Base-by-base conservation (phyloP, 2,113 vertebrate genomes). In the Lucifuga dentata region DNA sequence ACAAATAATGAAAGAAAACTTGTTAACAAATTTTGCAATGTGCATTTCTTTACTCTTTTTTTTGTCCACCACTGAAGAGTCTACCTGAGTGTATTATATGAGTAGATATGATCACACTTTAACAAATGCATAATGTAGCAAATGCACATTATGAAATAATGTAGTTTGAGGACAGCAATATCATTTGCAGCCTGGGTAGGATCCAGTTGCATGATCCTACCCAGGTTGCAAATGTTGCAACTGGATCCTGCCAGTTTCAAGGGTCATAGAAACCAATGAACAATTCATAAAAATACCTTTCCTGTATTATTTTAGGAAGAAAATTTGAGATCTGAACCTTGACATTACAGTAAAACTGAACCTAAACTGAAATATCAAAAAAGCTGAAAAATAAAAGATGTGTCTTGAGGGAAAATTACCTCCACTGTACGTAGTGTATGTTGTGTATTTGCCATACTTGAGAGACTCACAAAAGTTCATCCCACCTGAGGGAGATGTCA, bases 401-500 rank as follows among this genome's bases (percentile, higher is more conserved):
- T 32, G 51, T 26, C 33, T 50, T 19, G 9, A 13, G 26, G 11
- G 12, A 57, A 52, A 62, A 39, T 23, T 39, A 60, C 6, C 36
- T 38, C 15, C 17, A 5, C 8, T 32, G 24, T 39, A 57, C 40
- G 61, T 73, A 46, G 46, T 38, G 41, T n/a, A n/a, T 55, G 17
- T 29, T 65, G 11, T 29, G 16, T 39, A 7, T 3, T 29, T 29
- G 7, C 69, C 73, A 73, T 76, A 78, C 83, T 78, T 63, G 19
- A 80, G 62, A 72, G 61, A 79, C 69, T 82, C 65, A 79, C 61
- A 53, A 68, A 60, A 59, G 64, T 36, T 35, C 44, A 12, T 62
- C 59, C 60, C 46, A 86, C 86, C 73, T 85, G 68, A 84, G 82
- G 78, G 76, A 87, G 64, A 84, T 83, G 84, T 88, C 83, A 87